Percentiles rank a stretch among this genome's conserved stretches.
These are phyloP conservation scores for Petrocephalus sullivani DNA, from an alignment of 2,797 vertebrate genomes.

Conservation along the genomic window DNA sequence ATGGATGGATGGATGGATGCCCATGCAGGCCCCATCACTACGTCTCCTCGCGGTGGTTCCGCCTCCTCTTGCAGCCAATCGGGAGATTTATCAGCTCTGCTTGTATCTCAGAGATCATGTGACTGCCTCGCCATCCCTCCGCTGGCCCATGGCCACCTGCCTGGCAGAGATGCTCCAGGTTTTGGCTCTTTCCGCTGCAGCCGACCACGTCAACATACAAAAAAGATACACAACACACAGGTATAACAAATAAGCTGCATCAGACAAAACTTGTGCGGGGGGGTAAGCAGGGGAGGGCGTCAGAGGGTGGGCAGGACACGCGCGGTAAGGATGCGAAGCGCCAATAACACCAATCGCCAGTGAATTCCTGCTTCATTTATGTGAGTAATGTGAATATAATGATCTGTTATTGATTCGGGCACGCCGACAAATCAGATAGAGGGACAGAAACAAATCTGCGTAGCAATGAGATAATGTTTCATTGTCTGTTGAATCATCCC, in stretches of 20 bases:
- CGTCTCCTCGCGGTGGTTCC: neutral
- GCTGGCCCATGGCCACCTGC: neutral
- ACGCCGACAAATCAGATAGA: neutral
- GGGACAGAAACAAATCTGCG: conserved; percentile 8
- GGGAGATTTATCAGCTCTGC: neutral
- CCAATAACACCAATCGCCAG: neutral
- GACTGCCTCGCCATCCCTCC: neutral
- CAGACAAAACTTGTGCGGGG: neutral
- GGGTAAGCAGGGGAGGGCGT: neutral
- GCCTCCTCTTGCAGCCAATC: neutral
- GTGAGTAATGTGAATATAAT: neutral
- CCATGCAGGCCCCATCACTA: neutral
- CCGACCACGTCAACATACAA: neutral
- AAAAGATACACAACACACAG: neutral
- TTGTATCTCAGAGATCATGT: neutral
- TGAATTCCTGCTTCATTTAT: neutral
- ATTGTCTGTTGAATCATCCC: conserved; percentile 7
- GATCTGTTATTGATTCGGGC: conserved; percentile 9
- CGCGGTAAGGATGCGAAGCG: neutral
- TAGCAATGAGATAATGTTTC: conserved; percentile 12
- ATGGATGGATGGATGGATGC: neutral
- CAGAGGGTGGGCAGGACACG: neutral
- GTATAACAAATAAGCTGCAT: neutral
- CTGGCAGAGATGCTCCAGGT: neutral
- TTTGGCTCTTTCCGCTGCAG: neutral